phyloP scores from a whole-genome alignment of 2,113 vertebrate genomes.

The Tor tambroides region DNA sequence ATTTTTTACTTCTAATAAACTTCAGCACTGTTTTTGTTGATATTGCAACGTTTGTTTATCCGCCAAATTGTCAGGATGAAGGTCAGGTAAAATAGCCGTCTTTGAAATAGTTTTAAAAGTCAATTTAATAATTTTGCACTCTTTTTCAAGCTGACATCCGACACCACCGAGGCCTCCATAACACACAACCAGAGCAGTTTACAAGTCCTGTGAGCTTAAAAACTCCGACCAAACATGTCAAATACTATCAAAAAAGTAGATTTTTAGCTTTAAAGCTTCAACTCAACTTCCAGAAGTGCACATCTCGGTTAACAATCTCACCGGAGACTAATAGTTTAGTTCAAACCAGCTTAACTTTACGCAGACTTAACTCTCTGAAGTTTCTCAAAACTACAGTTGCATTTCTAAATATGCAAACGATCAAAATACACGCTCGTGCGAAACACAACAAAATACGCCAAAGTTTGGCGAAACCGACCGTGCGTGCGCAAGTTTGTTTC shows the following conservation, averaged over 20 bases:
- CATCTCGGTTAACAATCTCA: not conserved
- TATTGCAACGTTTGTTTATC: not conserved
- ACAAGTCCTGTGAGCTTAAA: not conserved
- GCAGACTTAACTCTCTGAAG: not conserved
- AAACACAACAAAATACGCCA: not conserved
- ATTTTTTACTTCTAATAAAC: not conserved
- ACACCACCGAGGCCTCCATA: slow-evolving; percentile 58
- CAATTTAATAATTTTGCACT: not conserved
- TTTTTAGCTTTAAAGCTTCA: not conserved
- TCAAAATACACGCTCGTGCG: not conserved
- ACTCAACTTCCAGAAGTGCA: not conserved
- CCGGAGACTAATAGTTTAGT: not conserved
- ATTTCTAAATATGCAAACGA: not conserved
- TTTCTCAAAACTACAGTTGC: not conserved
- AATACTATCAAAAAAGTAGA: not conserved
- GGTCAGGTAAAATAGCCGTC: not conserved
- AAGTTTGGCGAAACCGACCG: not conserved
- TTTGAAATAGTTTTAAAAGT: not conserved
- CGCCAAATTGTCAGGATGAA: not conserved
- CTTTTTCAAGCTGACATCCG: slow-evolving; percentile 51
- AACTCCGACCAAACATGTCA: not conserved
- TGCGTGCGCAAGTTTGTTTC: not conserved
- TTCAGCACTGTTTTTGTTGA: not conserved
- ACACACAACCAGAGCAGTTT: slow-evolving; percentile 22
- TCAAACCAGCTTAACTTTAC: not conserved